Evolutionary conservation across 2,113 vertebrate species (phyloP), one percentile per base, ranked within the genome.

Genomic region (Sander lucioperca): DNA sequence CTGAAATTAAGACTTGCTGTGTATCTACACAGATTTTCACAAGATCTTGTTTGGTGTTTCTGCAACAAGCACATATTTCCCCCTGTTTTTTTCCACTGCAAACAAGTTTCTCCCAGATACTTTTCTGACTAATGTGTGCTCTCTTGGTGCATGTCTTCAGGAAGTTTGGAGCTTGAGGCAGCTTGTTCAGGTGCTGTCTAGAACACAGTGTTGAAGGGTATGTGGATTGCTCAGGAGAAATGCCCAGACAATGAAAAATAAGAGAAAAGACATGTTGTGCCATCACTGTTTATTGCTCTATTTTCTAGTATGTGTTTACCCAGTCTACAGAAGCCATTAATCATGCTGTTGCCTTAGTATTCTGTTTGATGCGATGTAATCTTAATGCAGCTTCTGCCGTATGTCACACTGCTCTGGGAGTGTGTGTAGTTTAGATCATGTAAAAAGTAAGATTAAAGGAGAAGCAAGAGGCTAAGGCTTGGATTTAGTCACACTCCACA

Each of bases 291-390:
- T 91, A 89, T 87, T 84, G 80, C 90, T 83, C 72, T 69, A 68
- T 84, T 79, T 47, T 65, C 75, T 86, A 90, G 87, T 89, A 89
- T 92, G 88, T 93, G 87, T 83, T 88, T 77, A 80, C 23, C 61
- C 48, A n/a, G 51, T 59, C 56, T 74, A 86, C 19, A 79, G 39
- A 58, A 66, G 80, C 84, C 83, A 92, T 93, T 86, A 87, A 91
- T 92, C 90, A 84, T 65, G 53, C 62, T 75, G 66, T 71, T 70
- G 77, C 81, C 65, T 72, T 66, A 79, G 78, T 82, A 84, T 91
- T 90, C 89, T 65, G 79, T 92, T 91, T 93, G 91, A 93, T 92
- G 74, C 70, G 27, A 87, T 77, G 74, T 59, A 84, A 89, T 82
- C 82, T 81, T 75, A 86, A 82, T 85, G 85, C 83, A 64, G 85